Percentiles rank a stretch among this genome's conserved stretches.
Evolutionary conservation across 2,797 vertebrate species (phyloP).

Genomic region (Dipus sagitta): DNA sequence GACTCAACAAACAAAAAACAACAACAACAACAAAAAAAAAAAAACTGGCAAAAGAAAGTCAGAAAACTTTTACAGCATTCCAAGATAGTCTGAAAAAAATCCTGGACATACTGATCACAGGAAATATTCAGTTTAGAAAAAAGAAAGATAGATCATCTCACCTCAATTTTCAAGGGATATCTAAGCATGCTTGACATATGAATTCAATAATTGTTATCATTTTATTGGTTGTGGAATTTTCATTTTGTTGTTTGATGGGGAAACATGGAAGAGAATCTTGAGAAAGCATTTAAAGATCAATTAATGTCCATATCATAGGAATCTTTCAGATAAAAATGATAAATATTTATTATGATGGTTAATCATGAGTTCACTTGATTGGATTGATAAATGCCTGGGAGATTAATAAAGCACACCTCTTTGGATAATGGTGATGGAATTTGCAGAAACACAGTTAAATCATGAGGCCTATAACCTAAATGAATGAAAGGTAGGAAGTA

Average conservation of each 20-base stretch:
- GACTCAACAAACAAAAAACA: no score
- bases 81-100: not conserved
- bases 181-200: not conserved
- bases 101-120: not conserved
- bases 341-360: not conserved
- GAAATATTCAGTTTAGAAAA: constrained; percentile 9
- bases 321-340: constrained; percentile 11
- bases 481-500: not conserved
- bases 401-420: not conserved
- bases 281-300: not conserved
- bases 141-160: not conserved
- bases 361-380: not conserved
- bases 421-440: not conserved
- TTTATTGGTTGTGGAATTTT: not conserved
- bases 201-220: not conserved
- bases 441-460: not conserved
- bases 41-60: not conserved
- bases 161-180: constrained; percentile 20
- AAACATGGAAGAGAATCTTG: constrained; percentile 13
- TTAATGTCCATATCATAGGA: constrained; percentile 15
- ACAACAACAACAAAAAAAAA: no score
- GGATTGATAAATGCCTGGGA: not conserved
- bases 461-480: not conserved
- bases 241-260: not conserved
- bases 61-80: not conserved